phyloP scores from a whole-genome alignment of 2,797 vertebrate species.

The Crax fasciolata region DNA sequence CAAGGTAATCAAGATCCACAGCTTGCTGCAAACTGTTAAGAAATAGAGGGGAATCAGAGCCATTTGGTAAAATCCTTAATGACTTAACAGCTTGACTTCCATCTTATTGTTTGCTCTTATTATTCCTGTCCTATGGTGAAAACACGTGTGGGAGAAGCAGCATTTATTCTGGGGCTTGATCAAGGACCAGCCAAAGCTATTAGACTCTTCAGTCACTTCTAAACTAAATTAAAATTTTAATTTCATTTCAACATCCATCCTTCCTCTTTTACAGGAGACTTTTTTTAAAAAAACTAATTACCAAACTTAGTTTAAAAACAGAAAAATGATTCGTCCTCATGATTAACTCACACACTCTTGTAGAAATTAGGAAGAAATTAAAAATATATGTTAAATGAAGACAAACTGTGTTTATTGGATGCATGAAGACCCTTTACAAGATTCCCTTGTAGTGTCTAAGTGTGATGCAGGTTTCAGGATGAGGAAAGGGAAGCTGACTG shows the following conservation, averaged over 20 bases:
- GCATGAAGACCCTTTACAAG: neutral
- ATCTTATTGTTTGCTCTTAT: constrained; percentile 63
- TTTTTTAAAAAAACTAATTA: neutral
- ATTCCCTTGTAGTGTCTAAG: neutral
- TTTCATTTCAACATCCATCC: constrained; percentile 50
- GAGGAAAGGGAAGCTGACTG: neutral
- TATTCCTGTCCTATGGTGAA: constrained; percentile 54
- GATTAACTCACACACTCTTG: neutral
- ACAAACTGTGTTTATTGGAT: neutral
- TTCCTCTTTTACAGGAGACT: neutral
- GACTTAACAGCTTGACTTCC: constrained; percentile 61
- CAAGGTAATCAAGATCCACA: constrained; percentile 19
- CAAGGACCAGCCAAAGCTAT: constrained; percentile 41
- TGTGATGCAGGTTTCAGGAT: neutral
- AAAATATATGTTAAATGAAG: neutral
- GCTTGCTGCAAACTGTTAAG: constrained; percentile 1
- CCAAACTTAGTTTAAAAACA: neutral
- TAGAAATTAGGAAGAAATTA: neutral
- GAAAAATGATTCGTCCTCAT: neutral
- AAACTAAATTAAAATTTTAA: constrained; percentile 60
- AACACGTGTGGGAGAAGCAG: constrained; percentile 40
- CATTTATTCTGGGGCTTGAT: constrained; percentile 44
- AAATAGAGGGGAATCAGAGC: constrained; percentile 27
- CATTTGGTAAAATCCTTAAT: constrained; percentile 69
- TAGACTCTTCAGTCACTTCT: constrained; percentile 34